A percentile compares a stretch with the other conserved stretches of the same genome.
phyloP scores from a whole-genome alignment of 2,797 vertebrate genomes.

The Euthynnus affinis region DNA sequence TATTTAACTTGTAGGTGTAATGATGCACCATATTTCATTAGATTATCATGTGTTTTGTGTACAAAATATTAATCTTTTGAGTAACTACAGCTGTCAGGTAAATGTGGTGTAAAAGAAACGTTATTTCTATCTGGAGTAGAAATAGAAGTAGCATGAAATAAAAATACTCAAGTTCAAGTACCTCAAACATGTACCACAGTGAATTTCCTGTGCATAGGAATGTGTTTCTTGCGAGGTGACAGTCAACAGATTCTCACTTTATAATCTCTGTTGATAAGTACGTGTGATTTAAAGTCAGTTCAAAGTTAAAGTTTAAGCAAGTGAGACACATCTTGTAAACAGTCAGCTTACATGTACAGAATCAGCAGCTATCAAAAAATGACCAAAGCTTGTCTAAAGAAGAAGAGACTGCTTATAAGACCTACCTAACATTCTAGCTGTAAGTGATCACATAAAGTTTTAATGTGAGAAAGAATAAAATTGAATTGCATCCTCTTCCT shows the following conservation, averaged over 20 bases:
- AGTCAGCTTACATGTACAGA: neutral
- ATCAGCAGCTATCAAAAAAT: neutral
- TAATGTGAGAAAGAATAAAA: neutral
- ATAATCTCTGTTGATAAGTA: neutral
- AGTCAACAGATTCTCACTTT: constrained; percentile 12
- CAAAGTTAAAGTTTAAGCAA: neutral
- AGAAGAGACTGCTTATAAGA: neutral
- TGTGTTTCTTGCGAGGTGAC: constrained; percentile 8
- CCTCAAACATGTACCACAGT: neutral
- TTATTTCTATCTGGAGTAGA: neutral
- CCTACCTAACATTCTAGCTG: neutral
- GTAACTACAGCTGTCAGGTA: neutral
- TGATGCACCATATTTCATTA: neutral
- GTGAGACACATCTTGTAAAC: neutral
- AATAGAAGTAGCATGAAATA: neutral
- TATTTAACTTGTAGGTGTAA: neutral
- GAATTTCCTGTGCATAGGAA: neutral
- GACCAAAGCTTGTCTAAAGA: neutral
- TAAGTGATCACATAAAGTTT: neutral
- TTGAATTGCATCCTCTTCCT: constrained; percentile 3
- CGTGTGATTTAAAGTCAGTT: neutral
- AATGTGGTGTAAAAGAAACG: neutral
- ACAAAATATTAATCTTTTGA: no score
- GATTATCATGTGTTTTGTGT: neutral
- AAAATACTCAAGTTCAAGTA: neutral